Evolutionary conservation across 2,888 invertebrate species (phyloP).

Genomic region (Trimorus sp.): DNA sequence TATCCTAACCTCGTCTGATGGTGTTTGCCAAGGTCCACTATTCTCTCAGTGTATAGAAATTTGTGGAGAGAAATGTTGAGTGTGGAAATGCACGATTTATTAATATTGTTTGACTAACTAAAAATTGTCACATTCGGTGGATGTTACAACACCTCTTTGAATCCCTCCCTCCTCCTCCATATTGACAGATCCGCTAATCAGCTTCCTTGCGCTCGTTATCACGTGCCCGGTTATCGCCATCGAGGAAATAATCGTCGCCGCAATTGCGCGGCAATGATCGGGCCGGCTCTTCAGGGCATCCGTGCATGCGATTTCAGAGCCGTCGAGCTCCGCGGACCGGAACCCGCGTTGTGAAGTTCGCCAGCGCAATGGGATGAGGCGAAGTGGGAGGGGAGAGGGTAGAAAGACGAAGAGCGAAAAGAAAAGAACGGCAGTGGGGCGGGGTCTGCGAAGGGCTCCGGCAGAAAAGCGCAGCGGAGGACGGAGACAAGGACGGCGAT

Average conservation of each 20-base stretch:
- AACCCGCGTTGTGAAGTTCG: conserved; percentile 68
- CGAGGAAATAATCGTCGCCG: conserved; percentile 63
- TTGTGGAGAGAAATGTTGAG: no score
- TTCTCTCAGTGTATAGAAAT: no score
- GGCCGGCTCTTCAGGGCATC: conserved; percentile 68
- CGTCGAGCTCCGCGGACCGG: conserved; percentile 72
- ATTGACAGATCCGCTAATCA: conserved; percentile 47
- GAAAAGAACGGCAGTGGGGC: conserved; percentile 4
- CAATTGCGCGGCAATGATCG: conserved; percentile 67
- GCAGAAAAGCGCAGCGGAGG: conserved; percentile 46
- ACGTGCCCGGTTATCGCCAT: conserved; percentile 62
- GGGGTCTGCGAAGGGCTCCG: conserved; percentile 41
- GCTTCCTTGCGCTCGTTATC: conserved; percentile 51
- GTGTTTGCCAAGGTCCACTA: no score
- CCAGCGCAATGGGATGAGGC: conserved; percentile 15
- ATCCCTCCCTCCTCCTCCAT: neutral
- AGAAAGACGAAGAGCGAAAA: conserved; percentile 4
- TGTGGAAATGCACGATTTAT: no score
- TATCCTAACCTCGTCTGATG: no score
- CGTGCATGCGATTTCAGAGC: conserved; percentile 70
- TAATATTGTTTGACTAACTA: no score
- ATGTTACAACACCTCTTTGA: no score
- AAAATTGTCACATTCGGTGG: no score
- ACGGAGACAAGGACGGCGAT: conserved; percentile 63
- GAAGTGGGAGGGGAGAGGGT: conserved; percentile 23